Conservation (phyloP, 2,888 invertebrate genomes). For the Pterobdella sp. region DNA sequence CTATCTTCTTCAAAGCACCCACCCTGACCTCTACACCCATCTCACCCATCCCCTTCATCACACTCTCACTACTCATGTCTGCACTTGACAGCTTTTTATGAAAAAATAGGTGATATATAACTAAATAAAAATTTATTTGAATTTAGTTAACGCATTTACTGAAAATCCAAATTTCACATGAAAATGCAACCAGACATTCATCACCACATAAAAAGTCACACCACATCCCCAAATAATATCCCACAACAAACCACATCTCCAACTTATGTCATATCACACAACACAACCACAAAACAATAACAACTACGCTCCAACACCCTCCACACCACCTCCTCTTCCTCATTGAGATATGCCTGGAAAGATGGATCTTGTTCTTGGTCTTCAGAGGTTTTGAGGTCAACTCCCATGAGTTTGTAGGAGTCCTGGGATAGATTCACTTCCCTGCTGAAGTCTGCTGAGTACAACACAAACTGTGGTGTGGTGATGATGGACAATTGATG, state of each 20-base stretch:
- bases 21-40: conserved; percentile 3
- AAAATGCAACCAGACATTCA: no score
- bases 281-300: background rate
- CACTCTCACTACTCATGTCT: background rate
- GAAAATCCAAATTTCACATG: no score
- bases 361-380: background rate
- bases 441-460: background rate
- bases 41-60: background rate
- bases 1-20: background rate
- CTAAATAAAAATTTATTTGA: no score
- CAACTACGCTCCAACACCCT: background rate
- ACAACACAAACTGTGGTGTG: background rate
- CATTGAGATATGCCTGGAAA: background rate
- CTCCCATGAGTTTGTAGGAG: background rate
- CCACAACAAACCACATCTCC: no score
- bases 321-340: conserved; percentile 13
- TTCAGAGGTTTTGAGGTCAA: background rate
- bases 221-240: background rate
- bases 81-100: no score
- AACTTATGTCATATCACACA: no score
- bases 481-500: no score
- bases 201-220: no score
- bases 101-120: no score
- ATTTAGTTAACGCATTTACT: no score
- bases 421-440: background rate